These are phyloP conservation scores for Sogatella furcifera DNA, from an alignment of 1,140 invertebrate species.

Conservation along the genomic window DNA sequence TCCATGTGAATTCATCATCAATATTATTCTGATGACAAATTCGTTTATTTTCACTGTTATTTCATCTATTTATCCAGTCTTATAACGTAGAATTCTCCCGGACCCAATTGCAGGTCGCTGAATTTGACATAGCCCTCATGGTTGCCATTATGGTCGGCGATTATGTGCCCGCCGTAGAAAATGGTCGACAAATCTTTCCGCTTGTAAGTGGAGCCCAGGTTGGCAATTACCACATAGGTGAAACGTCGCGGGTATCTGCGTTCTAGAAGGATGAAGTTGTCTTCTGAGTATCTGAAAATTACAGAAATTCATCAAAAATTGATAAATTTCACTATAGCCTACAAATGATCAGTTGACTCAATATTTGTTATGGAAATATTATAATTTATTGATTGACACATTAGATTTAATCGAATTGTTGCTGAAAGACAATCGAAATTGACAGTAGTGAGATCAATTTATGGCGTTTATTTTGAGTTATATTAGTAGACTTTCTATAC, in stretches of 20 bases:
- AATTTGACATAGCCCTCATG: conserved; percentile 44
- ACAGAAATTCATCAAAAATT: not conserved
- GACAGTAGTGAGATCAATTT: too few relatives aligned
- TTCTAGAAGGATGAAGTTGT: conserved; percentile 56
- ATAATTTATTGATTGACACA: too few relatives aligned
- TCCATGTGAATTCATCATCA: too few relatives aligned
- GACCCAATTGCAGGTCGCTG: conserved; percentile 45
- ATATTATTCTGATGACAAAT: too few relatives aligned
- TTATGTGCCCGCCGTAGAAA: conserved; percentile 61
- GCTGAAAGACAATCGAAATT: too few relatives aligned
- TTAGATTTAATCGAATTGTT: too few relatives aligned
- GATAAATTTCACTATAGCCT: too few relatives aligned
- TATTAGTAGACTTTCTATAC: too few relatives aligned
- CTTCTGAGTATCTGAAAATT: conserved; percentile 37
- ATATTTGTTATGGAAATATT: too few relatives aligned
- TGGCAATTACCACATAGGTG: conserved; percentile 58
- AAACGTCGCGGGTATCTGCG: conserved; percentile 64
- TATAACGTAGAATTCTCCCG: conserved; percentile 50
- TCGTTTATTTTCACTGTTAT: too few relatives aligned
- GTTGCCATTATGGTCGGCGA: conserved; percentile 42
- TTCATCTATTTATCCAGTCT: conserved; percentile 47
- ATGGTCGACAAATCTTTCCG: conserved; percentile 56
- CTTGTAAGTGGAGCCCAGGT: conserved; percentile 45
- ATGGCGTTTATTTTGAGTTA: too few relatives aligned
- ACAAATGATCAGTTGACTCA: too few relatives aligned